Conservation (phyloP, 1,140 invertebrate genomes). For the Cylas formicarius region DNA sequence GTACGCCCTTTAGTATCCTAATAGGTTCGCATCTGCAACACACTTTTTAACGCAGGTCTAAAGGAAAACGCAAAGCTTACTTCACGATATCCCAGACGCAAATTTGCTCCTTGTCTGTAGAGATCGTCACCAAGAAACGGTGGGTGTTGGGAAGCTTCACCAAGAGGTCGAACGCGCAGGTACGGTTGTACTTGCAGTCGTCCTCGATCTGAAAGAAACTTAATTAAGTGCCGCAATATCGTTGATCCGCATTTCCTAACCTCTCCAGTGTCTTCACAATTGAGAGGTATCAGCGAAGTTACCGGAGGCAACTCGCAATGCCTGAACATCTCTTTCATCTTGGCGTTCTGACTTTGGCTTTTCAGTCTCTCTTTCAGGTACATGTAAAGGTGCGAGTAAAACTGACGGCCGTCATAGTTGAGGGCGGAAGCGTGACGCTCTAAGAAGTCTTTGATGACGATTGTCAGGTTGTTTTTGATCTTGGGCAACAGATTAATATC, state of each 20-base stretch:
- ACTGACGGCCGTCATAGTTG: constrained; percentile 67
- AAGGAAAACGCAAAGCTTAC: constrained; percentile 41
- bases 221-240: constrained; percentile 23
- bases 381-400: constrained; percentile 59
- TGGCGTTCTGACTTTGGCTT: constrained; percentile 1
- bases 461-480: constrained; percentile 50
- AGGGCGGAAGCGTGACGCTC: constrained; percentile 58
- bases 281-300: constrained; percentile 47
- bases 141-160: constrained; percentile 50
- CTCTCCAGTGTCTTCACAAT: constrained; percentile 31
- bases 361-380: constrained; percentile 47
- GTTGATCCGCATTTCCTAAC: constrained; percentile 5
- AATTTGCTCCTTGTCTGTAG: constrained; percentile 65
- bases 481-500: constrained; percentile 52
- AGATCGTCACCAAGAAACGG: constrained; percentile 64
- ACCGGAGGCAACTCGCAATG: constrained; percentile 43
- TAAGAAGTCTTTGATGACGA: constrained; percentile 56
- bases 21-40: constrained; percentile 52
- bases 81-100: constrained; percentile 68
- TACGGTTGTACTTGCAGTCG: constrained; percentile 14
- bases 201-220: constrained; percentile 28
- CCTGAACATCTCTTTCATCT: constrained; percentile 1
- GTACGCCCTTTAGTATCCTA: constrained; percentile 59
- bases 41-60: background rate
- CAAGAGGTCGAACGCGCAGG: constrained; percentile 46